Conservation (phyloP, 2,113 vertebrate species). For the Xiphophorus hellerii region DNA sequence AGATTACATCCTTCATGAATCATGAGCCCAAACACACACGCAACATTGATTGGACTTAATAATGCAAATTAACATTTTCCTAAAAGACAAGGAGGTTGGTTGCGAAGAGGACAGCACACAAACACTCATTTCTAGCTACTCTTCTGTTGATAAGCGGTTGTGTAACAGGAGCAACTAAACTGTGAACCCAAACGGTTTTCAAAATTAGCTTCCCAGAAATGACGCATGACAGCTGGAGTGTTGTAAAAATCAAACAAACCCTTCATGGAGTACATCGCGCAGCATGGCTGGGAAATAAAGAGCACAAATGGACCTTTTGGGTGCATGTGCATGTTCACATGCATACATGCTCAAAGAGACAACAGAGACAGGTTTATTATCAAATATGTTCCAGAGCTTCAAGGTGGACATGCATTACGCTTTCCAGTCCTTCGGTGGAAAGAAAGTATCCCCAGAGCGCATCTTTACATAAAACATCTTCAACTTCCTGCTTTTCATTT, state of each 20-base stretch:
- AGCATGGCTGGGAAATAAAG: slow-evolving; percentile 54
- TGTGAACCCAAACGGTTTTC: slow-evolving; percentile 49
- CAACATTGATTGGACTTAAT: slow-evolving; percentile 52
- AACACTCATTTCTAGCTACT: slow-evolving; percentile 44
- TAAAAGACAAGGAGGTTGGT: slow-evolving; percentile 39
- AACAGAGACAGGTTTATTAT: slow-evolving; percentile 15
- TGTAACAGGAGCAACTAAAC: slow-evolving; percentile 39
- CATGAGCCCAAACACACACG: slow-evolving; percentile 33
- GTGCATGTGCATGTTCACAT: slow-evolving; percentile 19
- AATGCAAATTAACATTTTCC: slow-evolving; percentile 57
- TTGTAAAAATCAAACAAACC: slow-evolving; percentile 55
- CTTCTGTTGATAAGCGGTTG: slow-evolving; percentile 29
- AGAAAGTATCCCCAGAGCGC: slow-evolving; percentile 3
- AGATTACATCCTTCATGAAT: slow-evolving; percentile 51
- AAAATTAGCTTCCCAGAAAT: slow-evolving; percentile 65
- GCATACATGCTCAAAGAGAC: slow-evolving; percentile 10
- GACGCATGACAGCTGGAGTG: slow-evolving; percentile 66
- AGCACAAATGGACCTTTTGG: slow-evolving; percentile 30
- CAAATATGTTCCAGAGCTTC: slow-evolving; percentile 13
- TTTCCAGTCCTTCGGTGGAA: not conserved
- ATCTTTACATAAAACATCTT: slow-evolving; percentile 3
- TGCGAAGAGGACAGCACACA: slow-evolving; percentile 21
- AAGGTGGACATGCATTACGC: not conserved
- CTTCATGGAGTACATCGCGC: slow-evolving; percentile 40
- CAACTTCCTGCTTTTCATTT: not conserved